Evolutionary conservation across 2,797 vertebrate species (phyloP).

Genomic region (Urophycis tenuis): DNA sequence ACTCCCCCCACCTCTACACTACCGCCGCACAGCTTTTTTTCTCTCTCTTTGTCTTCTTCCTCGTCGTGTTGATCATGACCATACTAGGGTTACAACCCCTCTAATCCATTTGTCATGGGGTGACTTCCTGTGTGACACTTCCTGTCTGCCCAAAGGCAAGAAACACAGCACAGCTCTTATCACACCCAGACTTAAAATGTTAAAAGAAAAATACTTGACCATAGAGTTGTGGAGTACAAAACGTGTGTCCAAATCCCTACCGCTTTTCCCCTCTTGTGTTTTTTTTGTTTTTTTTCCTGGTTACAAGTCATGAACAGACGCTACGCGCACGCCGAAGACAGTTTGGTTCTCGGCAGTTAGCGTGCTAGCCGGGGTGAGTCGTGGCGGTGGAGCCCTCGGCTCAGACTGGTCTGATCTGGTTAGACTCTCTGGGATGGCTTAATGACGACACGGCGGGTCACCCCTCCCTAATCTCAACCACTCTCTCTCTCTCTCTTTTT

Average conservation of each 20-base stretch:
- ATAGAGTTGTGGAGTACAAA: neutral
- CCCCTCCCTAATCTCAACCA: conserved; percentile 17
- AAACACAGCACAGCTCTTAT: too few species aligned
- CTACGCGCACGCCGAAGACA: neutral
- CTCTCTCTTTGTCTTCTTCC: neutral
- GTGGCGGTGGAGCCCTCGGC: conserved; percentile 8
- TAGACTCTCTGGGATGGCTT: conserved; percentile 12
- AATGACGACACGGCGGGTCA: conserved; percentile 16
- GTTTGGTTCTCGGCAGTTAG: neutral
- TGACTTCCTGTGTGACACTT: conserved; percentile 17
- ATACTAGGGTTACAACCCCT: neutral
- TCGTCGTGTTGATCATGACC: neutral
- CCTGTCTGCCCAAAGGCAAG: neutral
- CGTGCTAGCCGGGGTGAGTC: neutral
- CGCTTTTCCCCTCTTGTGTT: too few species aligned
- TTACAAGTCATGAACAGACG: neutral
- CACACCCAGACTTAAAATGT: neutral
- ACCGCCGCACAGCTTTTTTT: neutral
- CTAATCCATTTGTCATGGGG: neutral
- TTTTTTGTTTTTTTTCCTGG: neutral
- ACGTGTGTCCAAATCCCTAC: neutral
- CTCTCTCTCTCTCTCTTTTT: neutral
- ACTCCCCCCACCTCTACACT: neutral
- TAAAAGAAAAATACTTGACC: too few species aligned
- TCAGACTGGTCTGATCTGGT: conserved; percentile 35